Evolutionary conservation across 2,113 vertebrate genomes (phyloP), one percentile per base, ranked within the genome.

Genomic region (Ariopsis seemanni): DNA sequence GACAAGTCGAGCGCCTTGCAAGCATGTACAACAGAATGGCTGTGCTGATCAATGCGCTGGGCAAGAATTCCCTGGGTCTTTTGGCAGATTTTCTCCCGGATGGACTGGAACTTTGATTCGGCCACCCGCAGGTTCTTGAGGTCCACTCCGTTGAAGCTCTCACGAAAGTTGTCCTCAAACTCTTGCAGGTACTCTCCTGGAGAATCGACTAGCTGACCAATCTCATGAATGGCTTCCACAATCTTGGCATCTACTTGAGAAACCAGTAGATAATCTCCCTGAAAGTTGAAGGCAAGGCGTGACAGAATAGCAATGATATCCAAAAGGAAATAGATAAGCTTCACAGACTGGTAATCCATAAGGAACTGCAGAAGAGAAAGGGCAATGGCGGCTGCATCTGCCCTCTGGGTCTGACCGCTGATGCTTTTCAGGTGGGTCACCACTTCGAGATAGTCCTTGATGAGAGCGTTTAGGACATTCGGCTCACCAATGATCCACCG

Each of bases 401-500:
- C 97, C 69, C 97, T 95, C 93, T 99, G 98, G 0, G 97, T 98
- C 90, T 99, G 98, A 88, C 95, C 96, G 34, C 97, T 99, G 93
- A 99, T 94, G 0, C 97, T 97, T 94, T 97, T 99, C 82, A 99
- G 95, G 91, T 99, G 98, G 17, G 97, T 94, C 34, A 99, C 97
- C 10, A 99, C 97, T 91, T 99, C 97, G 88, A 97, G 94, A 90
- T 99, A 99, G 91, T 99, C 98, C 93, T 99, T 99, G 90, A 99
- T 98, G 25, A 99, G 95, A 1, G 98, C 98, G 0, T 98, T 99
- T n/a, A 99, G 96, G 79, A 99, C 97, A 0, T 97, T 98, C 53
- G 98, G 98, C 91, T 99, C 98, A 0, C 98, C 97, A 0, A 99
- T 98, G 91, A 99, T 96, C 98, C 98, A 99, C 71, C 97, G 94